Percentiles rank a stretch among this genome's conserved stretches.
Conservation (phyloP, 2,113 vertebrate species). For the Tachysurus vachellii region DNA sequence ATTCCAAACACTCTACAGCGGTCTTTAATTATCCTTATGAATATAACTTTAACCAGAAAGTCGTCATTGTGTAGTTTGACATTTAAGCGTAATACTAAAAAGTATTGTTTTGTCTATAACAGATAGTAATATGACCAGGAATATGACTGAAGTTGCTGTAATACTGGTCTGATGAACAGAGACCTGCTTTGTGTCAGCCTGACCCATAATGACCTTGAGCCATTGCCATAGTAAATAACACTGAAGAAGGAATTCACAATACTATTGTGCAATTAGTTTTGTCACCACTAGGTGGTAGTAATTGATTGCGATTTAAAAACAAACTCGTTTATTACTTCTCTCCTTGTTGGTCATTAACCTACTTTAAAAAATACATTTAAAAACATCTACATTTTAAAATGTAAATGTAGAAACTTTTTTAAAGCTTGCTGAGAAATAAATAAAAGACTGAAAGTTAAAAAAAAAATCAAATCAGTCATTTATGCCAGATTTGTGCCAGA, state of each 20-base stretch:
- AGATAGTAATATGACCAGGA: neutral
- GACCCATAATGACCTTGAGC: neutral
- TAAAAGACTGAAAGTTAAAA: neutral
- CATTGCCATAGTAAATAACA: neutral
- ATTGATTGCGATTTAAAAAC: neutral
- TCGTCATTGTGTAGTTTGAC: neutral
- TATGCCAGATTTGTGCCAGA: neutral
- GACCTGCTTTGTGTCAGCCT: too few species aligned
- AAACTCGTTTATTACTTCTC: neutral
- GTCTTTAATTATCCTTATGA: neutral
- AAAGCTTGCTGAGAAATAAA: slow-evolving; percentile 12
- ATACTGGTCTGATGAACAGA: neutral
- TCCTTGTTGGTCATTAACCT: neutral
- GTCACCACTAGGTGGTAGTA: slow-evolving; percentile 42
- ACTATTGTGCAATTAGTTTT: slow-evolving; percentile 8
- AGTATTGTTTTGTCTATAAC: neutral
- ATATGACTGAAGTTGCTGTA: neutral
- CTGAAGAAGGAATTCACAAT: neutral
- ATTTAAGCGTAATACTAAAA: neutral
- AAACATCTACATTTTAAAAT: too few species aligned
- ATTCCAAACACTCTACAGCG: neutral
- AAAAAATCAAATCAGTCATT: neutral
- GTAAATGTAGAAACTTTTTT: neutral
- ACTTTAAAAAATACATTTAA: neutral
- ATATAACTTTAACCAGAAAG: neutral